Conservation (phyloP, 2,113 vertebrate genomes). For the Campylomormyrus numenius region DNA sequence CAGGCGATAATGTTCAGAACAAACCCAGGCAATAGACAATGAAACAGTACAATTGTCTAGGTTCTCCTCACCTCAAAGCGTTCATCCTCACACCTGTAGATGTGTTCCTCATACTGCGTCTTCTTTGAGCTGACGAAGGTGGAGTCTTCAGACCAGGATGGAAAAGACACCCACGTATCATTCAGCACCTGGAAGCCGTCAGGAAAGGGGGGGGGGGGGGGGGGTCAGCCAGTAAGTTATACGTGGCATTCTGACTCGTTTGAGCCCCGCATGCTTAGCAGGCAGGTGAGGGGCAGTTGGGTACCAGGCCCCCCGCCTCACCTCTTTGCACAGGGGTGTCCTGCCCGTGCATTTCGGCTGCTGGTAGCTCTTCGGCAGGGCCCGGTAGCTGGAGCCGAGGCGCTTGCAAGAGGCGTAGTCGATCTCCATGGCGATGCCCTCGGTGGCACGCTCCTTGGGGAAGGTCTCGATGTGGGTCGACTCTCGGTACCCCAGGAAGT, state of each 20-base stretch:
- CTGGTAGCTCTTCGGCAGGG: slow-evolving; percentile 94
- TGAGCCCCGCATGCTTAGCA: background rate
- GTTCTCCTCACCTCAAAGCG: slow-evolving; percentile 80
- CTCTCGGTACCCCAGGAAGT: slow-evolving; percentile 95
- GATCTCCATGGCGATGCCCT: slow-evolving; percentile 98
- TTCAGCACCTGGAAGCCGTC: slow-evolving; percentile 77
- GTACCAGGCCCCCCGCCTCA: slow-evolving; percentile 33
- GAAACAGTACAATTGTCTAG: background rate
- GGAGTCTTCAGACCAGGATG: slow-evolving; percentile 97
- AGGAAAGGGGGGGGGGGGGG: no score
- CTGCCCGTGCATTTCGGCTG: slow-evolving; percentile 95
- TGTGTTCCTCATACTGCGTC: slow-evolving; percentile 96
- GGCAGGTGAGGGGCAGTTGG: background rate
- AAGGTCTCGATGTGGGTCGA: slow-evolving; percentile 86
- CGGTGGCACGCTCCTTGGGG: slow-evolving; percentile 89
- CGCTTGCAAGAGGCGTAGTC: slow-evolving; percentile 97
- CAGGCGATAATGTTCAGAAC: background rate
- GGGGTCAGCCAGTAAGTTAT: background rate
- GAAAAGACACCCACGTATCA: slow-evolving; percentile 97
- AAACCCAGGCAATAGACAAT: background rate
- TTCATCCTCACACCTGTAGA: slow-evolving; percentile 96
- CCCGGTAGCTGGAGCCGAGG: slow-evolving; percentile 91
- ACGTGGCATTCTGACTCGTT: background rate
- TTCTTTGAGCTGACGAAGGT: slow-evolving; percentile 99
- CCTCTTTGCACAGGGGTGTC: slow-evolving; percentile 93